Percentiles rank a stretch among this genome's conserved stretches.
Evolutionary conservation across 2,113 vertebrate species (phyloP).

Genomic region (Mormyrus lacerda): DNA sequence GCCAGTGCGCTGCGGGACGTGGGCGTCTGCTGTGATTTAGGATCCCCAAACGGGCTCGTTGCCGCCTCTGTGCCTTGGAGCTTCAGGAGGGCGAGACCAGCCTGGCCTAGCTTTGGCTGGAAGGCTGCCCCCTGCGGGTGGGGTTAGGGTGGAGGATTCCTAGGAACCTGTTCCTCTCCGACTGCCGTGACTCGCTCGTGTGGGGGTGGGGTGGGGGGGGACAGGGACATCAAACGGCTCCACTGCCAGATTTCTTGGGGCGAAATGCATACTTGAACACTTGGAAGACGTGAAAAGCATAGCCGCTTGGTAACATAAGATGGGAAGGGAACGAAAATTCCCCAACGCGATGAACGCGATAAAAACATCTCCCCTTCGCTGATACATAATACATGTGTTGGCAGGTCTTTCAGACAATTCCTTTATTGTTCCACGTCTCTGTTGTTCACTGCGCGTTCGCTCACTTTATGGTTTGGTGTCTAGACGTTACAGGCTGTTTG

Average conservation of each 20-base stretch:
- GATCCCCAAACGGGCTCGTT: background rate
- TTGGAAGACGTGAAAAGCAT: constrained; percentile 62
- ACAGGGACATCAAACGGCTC: constrained; percentile 49
- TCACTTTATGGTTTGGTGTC: constrained; percentile 31
- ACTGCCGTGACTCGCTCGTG: constrained; percentile 34
- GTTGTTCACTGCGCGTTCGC: constrained; percentile 1
- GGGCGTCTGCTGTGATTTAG: background rate
- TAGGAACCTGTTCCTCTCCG: constrained; percentile 60
- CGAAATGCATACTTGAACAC: constrained; percentile 66
- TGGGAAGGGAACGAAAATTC: constrained; percentile 51
- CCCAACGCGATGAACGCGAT: constrained; percentile 54
- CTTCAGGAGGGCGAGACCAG: too few species aligned
- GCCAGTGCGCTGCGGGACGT: background rate
- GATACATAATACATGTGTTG: constrained; percentile 50
- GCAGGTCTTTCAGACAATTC: constrained; percentile 52
- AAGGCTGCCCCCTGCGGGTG: background rate
- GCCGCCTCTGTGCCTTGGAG: background rate
- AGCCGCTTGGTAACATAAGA: constrained; percentile 58
- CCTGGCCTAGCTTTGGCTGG: background rate
- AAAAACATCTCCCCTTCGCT: constrained; percentile 46
- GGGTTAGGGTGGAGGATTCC: constrained; percentile 45
- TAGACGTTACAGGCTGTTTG: constrained; percentile 27
- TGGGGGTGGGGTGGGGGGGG: constrained; percentile 33
- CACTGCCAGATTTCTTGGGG: constrained; percentile 68
- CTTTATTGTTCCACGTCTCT: constrained; percentile 43